Conservation (phyloP, 64 coral and sea anemone genomes). For the Catalaphyllia jardinei region DNA sequence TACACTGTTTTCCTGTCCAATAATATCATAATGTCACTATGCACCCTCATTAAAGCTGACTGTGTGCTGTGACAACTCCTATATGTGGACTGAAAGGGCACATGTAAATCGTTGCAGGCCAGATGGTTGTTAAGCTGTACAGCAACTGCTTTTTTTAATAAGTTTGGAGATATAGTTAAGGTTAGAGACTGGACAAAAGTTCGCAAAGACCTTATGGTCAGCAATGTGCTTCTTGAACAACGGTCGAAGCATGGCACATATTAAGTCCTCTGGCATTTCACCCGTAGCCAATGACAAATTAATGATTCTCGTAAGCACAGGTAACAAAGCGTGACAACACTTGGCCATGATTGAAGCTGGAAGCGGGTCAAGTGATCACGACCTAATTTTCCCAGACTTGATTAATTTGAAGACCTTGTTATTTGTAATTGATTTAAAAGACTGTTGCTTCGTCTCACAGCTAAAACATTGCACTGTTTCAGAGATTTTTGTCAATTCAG, state of each 20-base stretch:
- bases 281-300: constrained; percentile 10
- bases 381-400: constrained; percentile 8
- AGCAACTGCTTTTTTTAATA: no score
- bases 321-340: constrained; percentile 19
- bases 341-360: constrained; percentile 25
- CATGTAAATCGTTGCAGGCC: no score
- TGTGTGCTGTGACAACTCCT: no score
- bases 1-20: no score
- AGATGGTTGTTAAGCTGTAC: no score
- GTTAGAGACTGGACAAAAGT: constrained; percentile 43
- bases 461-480: neutral
- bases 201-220: constrained; percentile 22
- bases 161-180: constrained; percentile 7
- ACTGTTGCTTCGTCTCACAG: neutral
- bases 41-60: no score
- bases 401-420: constrained; percentile 10
- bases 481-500: no score
- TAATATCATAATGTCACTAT: no score
- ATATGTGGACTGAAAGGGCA: no score
- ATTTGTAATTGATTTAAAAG: neutral
- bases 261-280: constrained; percentile 32
- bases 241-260: constrained; percentile 1
- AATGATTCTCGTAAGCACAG: constrained; percentile 30
- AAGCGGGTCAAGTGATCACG: constrained; percentile 36
- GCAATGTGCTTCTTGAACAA: constrained; percentile 23